Evolutionary conservation across 1,140 invertebrate genomes (phyloP).

Genomic region (Cherax destructor): DNA sequence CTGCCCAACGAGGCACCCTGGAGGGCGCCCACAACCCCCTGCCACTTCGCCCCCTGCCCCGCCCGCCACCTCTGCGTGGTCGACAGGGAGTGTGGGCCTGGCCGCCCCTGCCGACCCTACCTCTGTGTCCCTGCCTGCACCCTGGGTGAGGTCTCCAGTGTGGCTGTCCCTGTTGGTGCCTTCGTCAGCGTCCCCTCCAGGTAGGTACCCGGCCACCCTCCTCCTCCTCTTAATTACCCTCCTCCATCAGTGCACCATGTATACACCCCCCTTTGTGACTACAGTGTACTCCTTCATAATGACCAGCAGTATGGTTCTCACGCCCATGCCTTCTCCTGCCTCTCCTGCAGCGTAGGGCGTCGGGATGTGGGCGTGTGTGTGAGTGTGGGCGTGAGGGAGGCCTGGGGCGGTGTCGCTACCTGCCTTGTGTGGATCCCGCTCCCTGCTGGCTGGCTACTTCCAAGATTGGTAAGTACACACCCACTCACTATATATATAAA

Average conservation of each 20-base stretch:
- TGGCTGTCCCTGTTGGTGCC: conserved; percentile 46
- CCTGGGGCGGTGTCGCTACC: conserved; percentile 20
- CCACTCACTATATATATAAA: too few species aligned
- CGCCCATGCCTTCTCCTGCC: not conserved
- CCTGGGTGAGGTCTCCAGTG: conserved; percentile 54
- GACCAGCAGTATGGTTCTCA: too few species aligned
- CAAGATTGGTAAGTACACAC: conserved; percentile 20
- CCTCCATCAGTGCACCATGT: too few species aligned
- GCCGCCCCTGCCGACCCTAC: conserved; percentile 48
- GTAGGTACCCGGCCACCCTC: not conserved
- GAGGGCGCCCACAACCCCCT: conserved; percentile 53
- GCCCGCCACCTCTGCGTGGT: conserved; percentile 38
- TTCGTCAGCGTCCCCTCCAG: conserved; percentile 52
- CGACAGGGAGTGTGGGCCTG: conserved; percentile 37
- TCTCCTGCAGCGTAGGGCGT: not conserved
- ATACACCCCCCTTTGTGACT: too few species aligned
- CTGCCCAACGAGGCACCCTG: conserved; percentile 55
- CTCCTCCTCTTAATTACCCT: too few species aligned
- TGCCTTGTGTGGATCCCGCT: conserved; percentile 46
- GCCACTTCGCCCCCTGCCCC: conserved; percentile 47
- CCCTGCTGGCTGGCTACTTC: conserved; percentile 52
- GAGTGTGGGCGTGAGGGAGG: conserved; percentile 45
- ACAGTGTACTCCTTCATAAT: too few species aligned
- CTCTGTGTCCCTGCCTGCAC: conserved; percentile 42
- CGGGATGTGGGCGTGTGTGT: conserved; percentile 52